Conservation (phyloP, 30 jellyfish, hydroid and myxozoan genomes). For the Cassiopea andromeda region DNA sequence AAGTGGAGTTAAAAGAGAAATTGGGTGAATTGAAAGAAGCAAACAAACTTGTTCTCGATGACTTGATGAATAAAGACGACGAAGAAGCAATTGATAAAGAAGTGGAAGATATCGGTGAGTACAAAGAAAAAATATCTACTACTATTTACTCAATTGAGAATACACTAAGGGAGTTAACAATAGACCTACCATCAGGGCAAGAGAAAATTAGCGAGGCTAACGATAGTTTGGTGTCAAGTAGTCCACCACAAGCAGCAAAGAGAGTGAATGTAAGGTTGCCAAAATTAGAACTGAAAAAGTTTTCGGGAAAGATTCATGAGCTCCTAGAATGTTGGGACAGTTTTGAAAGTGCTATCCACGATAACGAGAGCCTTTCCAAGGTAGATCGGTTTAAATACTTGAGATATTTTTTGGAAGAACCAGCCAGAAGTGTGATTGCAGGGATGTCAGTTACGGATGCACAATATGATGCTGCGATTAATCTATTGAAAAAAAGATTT, state of each 20-base stretch:
- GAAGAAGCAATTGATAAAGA: background rate
- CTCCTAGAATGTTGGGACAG: too few species aligned
- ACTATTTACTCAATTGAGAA: background rate
- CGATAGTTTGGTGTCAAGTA: background rate
- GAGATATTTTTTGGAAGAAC: too few species aligned
- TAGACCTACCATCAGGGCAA: background rate
- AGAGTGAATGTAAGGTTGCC: too few species aligned
- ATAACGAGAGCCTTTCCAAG: too few species aligned
- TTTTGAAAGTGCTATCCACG: too few species aligned
- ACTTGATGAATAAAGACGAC: background rate
- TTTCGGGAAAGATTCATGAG: too few species aligned
- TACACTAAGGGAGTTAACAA: background rate
- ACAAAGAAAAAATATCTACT: background rate
- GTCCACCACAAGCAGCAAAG: background rate
- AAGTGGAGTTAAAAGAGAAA: slow-evolving; percentile 22
- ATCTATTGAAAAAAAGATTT: too few species aligned
- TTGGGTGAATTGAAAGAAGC: background rate
- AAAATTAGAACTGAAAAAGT: too few species aligned
- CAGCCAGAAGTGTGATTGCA: too few species aligned
- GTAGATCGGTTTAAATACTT: too few species aligned
- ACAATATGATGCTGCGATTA: too few species aligned
- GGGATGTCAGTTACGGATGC: too few species aligned
- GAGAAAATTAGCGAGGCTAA: background rate
- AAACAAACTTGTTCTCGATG: background rate
- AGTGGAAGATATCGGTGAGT: background rate